Conservation (phyloP, 2,113 vertebrate species). For the Ramphastos sulfuratus region DNA sequence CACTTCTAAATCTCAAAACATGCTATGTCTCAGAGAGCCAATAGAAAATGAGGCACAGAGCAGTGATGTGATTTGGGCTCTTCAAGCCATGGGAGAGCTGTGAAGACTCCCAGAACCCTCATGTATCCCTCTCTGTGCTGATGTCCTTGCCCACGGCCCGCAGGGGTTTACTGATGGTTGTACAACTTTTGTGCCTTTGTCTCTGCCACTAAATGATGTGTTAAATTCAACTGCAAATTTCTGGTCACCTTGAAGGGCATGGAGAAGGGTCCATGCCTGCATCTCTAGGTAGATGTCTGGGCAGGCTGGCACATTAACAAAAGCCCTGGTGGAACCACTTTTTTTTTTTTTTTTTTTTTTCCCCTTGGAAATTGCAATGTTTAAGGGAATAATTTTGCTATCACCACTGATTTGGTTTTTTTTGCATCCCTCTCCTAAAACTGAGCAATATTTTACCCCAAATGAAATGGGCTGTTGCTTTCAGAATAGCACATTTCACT, state of each 20-base stretch:
- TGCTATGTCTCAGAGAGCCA: not conserved
- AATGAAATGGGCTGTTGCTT: not conserved
- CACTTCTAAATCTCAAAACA: not conserved
- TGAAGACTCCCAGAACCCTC: not conserved
- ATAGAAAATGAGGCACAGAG: not conserved
- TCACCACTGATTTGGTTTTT: not conserved
- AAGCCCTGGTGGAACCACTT: not conserved
- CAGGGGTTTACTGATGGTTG: not conserved
- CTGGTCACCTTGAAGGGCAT: not conserved
- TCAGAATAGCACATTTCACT: not conserved
- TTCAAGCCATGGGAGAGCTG: not conserved
- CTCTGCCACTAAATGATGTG: not conserved
- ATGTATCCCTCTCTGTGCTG: not conserved
- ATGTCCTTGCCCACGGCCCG: not conserved
- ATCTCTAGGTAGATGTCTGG: not conserved
- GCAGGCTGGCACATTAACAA: not conserved
- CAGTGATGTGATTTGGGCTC: not conserved
- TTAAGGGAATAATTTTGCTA: constrained; percentile 13
- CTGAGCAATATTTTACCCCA: not conserved
- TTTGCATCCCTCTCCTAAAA: not conserved
- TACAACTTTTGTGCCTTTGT: not conserved
- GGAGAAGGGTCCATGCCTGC: not conserved
- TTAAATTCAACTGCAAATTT: not conserved
- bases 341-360: not conserved
- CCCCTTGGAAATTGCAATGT: not conserved